Evolutionary conservation across 2,888 invertebrate genomes (phyloP).

Genomic region (Idaea dimidiata): DNA sequence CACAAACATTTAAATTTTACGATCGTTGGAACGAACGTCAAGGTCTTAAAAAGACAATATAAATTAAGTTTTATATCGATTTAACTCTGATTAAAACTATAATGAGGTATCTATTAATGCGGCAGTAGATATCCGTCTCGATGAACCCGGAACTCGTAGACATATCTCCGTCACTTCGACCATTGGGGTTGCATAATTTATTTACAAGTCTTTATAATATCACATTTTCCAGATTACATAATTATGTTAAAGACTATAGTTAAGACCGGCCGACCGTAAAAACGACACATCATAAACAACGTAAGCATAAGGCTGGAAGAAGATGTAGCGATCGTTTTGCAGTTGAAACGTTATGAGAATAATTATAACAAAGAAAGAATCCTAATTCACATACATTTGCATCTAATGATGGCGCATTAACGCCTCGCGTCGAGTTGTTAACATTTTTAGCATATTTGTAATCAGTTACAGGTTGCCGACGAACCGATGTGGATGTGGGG

Average conservation of each 20-base stretch:
- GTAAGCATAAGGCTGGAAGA: neutral
- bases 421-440: constrained; percentile 3
- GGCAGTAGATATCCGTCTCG: neutral
- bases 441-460: constrained; percentile 9
- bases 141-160: neutral
- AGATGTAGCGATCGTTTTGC: constrained; percentile 10
- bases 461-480: neutral
- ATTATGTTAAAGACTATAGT: constrained; percentile 38
- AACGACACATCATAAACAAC: constrained; percentile 10
- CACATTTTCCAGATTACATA: constrained; percentile 8
- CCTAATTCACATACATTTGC: neutral
- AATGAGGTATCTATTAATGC: neutral
- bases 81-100: neutral
- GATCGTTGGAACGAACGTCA: neutral
- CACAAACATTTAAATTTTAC: constrained; percentile 5
- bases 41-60: neutral
- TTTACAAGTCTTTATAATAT: constrained; percentile 15
- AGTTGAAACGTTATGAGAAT: constrained; percentile 36
- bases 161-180: neutral
- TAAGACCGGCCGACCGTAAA: neutral
- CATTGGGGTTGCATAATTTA: neutral
- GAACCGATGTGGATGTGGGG: neutral
- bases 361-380: constrained; percentile 2
- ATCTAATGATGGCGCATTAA: neutral
- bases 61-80: neutral